Evolutionary conservation across 2,113 vertebrate species (phyloP).

Genomic region (human): DNA sequence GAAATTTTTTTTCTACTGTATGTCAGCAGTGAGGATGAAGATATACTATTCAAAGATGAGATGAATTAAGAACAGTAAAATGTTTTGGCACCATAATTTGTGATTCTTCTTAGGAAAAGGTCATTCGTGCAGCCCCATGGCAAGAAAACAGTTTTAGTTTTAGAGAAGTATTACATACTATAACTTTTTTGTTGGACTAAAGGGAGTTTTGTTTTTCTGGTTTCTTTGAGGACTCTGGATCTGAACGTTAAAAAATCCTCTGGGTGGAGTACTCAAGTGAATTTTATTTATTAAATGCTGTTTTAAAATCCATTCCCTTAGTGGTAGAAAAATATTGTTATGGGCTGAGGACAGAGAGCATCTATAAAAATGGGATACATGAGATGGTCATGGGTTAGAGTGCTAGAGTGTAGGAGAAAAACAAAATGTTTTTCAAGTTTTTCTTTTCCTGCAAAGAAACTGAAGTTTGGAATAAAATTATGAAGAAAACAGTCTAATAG

Average conservation of each 20-base stretch:
- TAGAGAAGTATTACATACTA: background rate
- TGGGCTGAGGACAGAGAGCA: background rate
- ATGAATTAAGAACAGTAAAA: background rate
- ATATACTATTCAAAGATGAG: background rate
- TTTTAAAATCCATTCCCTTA: slow-evolving; percentile 35
- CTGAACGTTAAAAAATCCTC: background rate
- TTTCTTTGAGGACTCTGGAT: slow-evolving; percentile 17
- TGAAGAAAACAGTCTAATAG: slow-evolving; percentile 7
- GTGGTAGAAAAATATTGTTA: slow-evolving; percentile 57
- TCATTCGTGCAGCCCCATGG: background rate
- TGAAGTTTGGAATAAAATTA: slow-evolving; percentile 28
- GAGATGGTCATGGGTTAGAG: background rate
- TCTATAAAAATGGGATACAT: background rate
- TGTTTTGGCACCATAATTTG: background rate
- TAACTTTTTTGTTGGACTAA: slow-evolving; percentile 36
- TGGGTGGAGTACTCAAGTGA: background rate
- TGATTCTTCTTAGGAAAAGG: background rate
- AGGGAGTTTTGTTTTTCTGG: background rate
- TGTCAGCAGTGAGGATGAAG: background rate
- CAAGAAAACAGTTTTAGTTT: slow-evolving; percentile 20
- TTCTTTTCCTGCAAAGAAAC: background rate
- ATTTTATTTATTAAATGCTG: slow-evolving; percentile 39
- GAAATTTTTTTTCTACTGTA: background rate
- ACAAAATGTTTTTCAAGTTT: slow-evolving; percentile 54
- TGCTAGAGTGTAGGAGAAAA: slow-evolving; percentile 40